Evolutionary conservation across 1,140 invertebrate genomes (phyloP).

Genomic region (Lasioglossum albipes): DNA sequence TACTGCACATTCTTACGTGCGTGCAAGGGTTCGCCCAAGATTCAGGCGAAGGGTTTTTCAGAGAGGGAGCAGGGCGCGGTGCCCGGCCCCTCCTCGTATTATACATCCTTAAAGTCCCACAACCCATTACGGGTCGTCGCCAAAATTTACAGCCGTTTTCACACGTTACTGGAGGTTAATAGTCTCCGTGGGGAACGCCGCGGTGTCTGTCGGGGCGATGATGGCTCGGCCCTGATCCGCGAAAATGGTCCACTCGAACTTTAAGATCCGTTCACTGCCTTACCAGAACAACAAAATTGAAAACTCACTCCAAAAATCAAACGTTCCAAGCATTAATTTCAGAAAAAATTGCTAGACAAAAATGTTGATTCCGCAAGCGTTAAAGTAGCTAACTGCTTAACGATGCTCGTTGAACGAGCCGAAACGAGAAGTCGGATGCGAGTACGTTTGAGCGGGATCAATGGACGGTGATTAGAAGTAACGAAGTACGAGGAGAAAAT

Average conservation of each 20-base stretch:
- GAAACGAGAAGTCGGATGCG: too few species aligned
- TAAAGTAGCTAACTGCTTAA: too few species aligned
- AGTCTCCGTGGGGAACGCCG: constrained; percentile 49
- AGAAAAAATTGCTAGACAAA: too few species aligned
- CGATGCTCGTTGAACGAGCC: too few species aligned
- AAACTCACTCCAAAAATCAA: too few species aligned
- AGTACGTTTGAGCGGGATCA: too few species aligned
- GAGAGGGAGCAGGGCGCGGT: constrained; percentile 39
- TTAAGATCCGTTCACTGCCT: too few species aligned
- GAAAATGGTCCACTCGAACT: background rate
- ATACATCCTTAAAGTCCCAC: constrained; percentile 75
- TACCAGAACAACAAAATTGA: too few species aligned
- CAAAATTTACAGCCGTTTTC: constrained; percentile 78
- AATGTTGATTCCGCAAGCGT: too few species aligned
- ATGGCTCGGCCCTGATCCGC: background rate
- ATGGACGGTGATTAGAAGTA: background rate
- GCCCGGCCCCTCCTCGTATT: constrained; percentile 56
- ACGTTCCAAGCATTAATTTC: too few species aligned
- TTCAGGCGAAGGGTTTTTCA: constrained; percentile 25
- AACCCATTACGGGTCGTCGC: constrained; percentile 71
- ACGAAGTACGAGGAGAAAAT: background rate
- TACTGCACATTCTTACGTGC: constrained; percentile 77
- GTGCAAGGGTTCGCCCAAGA: constrained; percentile 43
- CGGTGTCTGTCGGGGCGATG: background rate
- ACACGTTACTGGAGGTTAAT: constrained; percentile 77